A percentile compares a stretch with the other conserved stretches of the same genome.
phyloP scores from a whole-genome alignment of 2,888 invertebrate species.

The Drosophila heteroneura region DNA sequence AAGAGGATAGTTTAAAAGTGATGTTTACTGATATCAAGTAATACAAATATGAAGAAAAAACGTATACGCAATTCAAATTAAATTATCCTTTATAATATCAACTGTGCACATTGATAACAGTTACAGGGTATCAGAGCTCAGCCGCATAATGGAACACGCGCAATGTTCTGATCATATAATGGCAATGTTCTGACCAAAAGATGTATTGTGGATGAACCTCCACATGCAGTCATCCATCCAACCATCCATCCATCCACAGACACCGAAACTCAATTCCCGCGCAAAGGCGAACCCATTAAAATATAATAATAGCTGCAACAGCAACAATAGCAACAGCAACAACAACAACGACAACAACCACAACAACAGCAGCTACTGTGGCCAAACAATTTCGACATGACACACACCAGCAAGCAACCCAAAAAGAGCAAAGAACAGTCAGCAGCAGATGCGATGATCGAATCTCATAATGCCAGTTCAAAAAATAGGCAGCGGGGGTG shows the following conservation, averaged over 20 bases:
- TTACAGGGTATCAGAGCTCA: conserved; percentile 22
- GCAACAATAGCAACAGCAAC: conserved; percentile 14
- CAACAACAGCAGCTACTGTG: conserved; percentile 52
- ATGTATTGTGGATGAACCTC: conserved; percentile 39
- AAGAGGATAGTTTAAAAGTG: not conserved
- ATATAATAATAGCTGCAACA: conserved; percentile 76
- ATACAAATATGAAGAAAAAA: not conserved
- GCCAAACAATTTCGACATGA: conserved; percentile 77
- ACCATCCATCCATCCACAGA: conserved; percentile 32
- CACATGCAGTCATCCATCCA: conserved; percentile 7
- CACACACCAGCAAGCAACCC: conserved; percentile 57
- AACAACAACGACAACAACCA: conserved; percentile 11
- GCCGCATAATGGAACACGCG: conserved; percentile 76
- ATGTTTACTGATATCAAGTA: not conserved
- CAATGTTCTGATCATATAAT: conserved; percentile 63
- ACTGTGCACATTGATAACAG: no score
- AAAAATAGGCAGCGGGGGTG: conserved; percentile 6
- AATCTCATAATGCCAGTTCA: conserved; percentile 73
- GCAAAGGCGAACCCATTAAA: conserved; percentile 77
- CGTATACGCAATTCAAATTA: not conserved
- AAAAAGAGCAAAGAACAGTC: conserved; percentile 20
- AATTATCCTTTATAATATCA: not conserved
- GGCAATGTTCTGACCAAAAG: conserved; percentile 65
- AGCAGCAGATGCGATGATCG: conserved; percentile 64
- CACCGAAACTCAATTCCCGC: conserved; percentile 59